A percentile compares a stretch with the other conserved stretches of the same genome.
phyloP scores from a whole-genome alignment of 2,113 vertebrate species.

The Pleuronectes platessa region DNA sequence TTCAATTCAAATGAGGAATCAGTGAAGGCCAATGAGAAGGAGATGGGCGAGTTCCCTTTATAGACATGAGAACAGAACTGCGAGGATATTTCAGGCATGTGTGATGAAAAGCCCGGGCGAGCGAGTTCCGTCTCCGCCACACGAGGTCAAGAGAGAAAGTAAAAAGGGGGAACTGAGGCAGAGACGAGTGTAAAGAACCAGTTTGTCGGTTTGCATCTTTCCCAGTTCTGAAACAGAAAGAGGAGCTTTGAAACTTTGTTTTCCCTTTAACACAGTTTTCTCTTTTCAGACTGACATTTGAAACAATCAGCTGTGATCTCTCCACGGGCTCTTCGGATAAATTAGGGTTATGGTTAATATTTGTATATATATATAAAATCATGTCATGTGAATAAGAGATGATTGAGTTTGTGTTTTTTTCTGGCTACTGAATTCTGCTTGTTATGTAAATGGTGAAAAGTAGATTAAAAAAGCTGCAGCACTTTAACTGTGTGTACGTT shows the following conservation, averaged over 20 bases:
- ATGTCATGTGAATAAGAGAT: too few species aligned
- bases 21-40: conserved; percentile 9
- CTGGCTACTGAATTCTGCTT: too few species aligned
- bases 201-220: background rate
- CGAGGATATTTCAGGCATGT: background rate
- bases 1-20: background rate
- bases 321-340: too few species aligned
- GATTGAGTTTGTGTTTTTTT: too few species aligned
- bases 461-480: too few species aligned
- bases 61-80: background rate
- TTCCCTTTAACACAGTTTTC: conserved; percentile 9
- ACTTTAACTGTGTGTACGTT: too few species aligned
- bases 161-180: conserved; percentile 13
- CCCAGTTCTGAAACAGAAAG: conserved; percentile 49
- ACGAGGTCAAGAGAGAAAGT: conserved; percentile 19
- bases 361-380: too few species aligned
- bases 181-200: conserved; percentile 30
- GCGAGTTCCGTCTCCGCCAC: background rate
- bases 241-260: background rate
- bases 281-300: conserved; percentile 11
- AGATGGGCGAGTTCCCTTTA: too few species aligned
- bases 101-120: conserved; percentile 10
- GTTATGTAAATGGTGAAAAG: too few species aligned
- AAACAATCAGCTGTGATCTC: background rate
- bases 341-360: too few species aligned